Conservation (phyloP, 2,888 invertebrate species). For the Aradus depressus region DNA sequence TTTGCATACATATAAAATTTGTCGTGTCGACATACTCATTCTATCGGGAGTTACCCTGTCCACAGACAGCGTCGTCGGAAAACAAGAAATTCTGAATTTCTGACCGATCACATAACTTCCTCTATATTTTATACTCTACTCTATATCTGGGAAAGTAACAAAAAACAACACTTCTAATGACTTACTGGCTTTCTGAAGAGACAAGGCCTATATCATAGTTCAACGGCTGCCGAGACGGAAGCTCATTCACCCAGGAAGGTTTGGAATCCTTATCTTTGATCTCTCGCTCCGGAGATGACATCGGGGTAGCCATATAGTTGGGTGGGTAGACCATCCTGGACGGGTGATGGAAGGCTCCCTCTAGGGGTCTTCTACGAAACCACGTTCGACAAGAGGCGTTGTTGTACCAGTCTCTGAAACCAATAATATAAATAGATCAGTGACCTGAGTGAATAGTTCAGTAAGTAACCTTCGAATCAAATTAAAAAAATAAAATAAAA, state of each 20-base stretch:
- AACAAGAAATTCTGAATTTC: too few relatives aligned
- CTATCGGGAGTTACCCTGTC: too few relatives aligned
- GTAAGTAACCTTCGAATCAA: background rate
- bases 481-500: constrained; percentile 7
- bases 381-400: constrained; percentile 79
- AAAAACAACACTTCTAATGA: constrained; percentile 27
- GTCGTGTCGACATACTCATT: too few relatives aligned
- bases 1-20: too few relatives aligned
- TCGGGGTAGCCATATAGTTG: constrained; percentile 68
- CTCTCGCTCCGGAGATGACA: constrained; percentile 49
- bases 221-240: constrained; percentile 65
- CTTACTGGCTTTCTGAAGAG: constrained; percentile 79
- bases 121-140: too few relatives aligned
- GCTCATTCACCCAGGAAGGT: constrained; percentile 54
- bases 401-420: constrained; percentile 68
- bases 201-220: constrained; percentile 72
- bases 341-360: constrained; percentile 80
- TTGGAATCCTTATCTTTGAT: constrained; percentile 28
- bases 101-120: too few relatives aligned
- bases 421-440: too few relatives aligned
- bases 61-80: too few relatives aligned
- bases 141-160: too few relatives aligned
- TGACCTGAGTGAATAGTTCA: background rate
- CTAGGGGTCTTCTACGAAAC: constrained; percentile 72
- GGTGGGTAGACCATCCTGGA: constrained; percentile 90